Percentiles rank a stretch among this genome's conserved stretches.
phyloP scores from a whole-genome alignment of 2,113 vertebrate species.

The Carassius carassius region DNA sequence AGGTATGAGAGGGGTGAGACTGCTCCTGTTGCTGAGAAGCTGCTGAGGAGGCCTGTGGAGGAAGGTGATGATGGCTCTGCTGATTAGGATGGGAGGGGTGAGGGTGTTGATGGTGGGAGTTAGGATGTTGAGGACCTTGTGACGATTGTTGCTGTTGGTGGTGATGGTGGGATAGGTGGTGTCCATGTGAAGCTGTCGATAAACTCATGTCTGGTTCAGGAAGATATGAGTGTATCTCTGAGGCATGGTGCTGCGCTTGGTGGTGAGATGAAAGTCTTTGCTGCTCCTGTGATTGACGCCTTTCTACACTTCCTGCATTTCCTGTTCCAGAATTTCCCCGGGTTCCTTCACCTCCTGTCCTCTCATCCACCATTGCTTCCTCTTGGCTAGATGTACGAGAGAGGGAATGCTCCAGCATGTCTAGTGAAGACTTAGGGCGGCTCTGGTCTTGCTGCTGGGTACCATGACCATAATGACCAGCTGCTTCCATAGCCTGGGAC shows the following conservation, averaged over 20 bases:
- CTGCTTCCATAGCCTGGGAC: conserved; percentile 84
- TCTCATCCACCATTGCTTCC: conserved; percentile 67
- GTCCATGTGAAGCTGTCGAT: conserved; percentile 72
- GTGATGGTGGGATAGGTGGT: conserved; percentile 75
- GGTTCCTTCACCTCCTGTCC: conserved; percentile 57
- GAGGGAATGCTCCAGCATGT: conserved; percentile 80
- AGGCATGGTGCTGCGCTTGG: conserved; percentile 69
- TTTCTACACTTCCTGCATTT: conserved; percentile 62
- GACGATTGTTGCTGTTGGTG: conserved; percentile 65
- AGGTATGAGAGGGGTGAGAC: conserved; percentile 70
- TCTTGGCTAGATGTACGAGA: conserved; percentile 73
- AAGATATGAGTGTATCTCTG: conserved; percentile 78
- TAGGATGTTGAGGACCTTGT: conserved; percentile 63
- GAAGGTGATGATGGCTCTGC: conserved; percentile 73
- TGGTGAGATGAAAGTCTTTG: conserved; percentile 73
- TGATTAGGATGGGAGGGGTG: conserved; percentile 73
- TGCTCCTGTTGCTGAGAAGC: conserved; percentile 68
- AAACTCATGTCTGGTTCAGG: conserved; percentile 75
- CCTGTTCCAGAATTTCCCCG: conserved; percentile 57
- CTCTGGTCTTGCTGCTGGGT: conserved; percentile 74
- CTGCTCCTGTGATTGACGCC: conserved; percentile 71
- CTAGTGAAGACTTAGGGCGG: conserved; percentile 75
- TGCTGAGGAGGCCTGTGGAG: conserved; percentile 63
- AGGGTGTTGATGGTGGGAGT: conserved; percentile 70
- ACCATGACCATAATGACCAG: conserved; percentile 80